Percentiles rank a stretch among this genome's conserved stretches.
These are phyloP conservation scores for Cheilosia pagana DNA, from an alignment of 2,888 invertebrate genomes.

Conservation along the genomic window DNA sequence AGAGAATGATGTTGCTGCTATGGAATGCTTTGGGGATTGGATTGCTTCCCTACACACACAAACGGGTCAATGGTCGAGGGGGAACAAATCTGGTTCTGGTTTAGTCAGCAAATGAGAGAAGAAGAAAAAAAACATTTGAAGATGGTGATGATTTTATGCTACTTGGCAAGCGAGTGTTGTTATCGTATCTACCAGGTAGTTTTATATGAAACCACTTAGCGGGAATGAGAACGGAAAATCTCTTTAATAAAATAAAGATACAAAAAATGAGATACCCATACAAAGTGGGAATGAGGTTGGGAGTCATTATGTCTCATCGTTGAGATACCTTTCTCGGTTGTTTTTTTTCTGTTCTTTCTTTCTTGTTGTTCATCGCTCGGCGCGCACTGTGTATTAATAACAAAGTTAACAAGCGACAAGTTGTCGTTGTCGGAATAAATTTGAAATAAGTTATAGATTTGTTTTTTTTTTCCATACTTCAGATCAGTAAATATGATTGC, in stretches of 20 bases:
- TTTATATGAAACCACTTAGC: constrained; percentile 71
- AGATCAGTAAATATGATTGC: constrained; percentile 62
- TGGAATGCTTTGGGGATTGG: constrained; percentile 50
- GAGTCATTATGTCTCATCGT: constrained; percentile 66
- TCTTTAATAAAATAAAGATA: constrained; percentile 4
- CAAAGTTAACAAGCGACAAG: constrained; percentile 72
- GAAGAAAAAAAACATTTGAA: constrained; percentile 24
- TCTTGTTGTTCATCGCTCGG: constrained; percentile 1
- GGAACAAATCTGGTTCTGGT: constrained; percentile 40
- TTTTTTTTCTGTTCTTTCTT: constrained; percentile 3
- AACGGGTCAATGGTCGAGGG: constrained; percentile 34
- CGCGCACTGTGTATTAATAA: constrained; percentile 46
- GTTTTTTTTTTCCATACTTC: constrained; percentile 21
- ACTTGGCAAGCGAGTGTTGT: constrained; percentile 64
- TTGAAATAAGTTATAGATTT: constrained; percentile 59
- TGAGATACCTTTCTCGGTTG: constrained; percentile 47
- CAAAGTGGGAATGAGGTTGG: constrained; percentile 53
- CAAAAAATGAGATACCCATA: constrained; percentile 7
- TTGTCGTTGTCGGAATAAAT: constrained; percentile 74
- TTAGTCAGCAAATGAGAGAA: constrained; percentile 66
- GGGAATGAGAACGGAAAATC: constrained; percentile 58
- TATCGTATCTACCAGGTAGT: constrained; percentile 72
- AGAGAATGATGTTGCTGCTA: constrained; percentile 60
- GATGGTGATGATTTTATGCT: constrained; percentile 70
- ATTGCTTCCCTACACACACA: constrained; percentile 22